Evolutionary conservation across 1,140 invertebrate species (phyloP).

Genomic region (Asbolus verrucosus): DNA sequence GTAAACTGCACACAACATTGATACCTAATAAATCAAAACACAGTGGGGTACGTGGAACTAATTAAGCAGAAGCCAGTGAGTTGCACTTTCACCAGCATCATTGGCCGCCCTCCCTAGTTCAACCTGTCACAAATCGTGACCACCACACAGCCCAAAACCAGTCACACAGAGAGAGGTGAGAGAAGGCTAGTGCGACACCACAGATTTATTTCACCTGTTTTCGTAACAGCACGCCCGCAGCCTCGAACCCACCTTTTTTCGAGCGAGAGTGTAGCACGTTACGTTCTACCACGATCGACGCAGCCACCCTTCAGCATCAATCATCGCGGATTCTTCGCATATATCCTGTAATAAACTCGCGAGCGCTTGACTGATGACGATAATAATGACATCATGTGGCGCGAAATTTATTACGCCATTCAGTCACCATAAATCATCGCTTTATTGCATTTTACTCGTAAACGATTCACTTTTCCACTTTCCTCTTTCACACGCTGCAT

Average conservation of each 20-base stretch:
- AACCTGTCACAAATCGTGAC: conserved; percentile 23
- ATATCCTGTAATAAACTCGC: background rate
- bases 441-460: conserved; percentile 29
- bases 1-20: background rate
- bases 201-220: conserved; percentile 35
- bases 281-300: no score
- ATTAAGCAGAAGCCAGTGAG: conserved; percentile 35
- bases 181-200: conserved; percentile 21
- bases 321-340: background rate
- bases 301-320: background rate
- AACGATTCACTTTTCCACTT: no score
- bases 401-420: conserved; percentile 26
- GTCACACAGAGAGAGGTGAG: conserved; percentile 25
- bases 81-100: conserved; percentile 49
- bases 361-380: conserved; percentile 22
- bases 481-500: no score
- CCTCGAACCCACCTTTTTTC: background rate
- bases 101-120: conserved; percentile 49
- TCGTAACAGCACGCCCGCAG: conserved; percentile 30
- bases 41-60: conserved; percentile 32
- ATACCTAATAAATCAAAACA: conserved; percentile 41
- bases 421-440: conserved; percentile 5
- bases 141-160: conserved; percentile 36
- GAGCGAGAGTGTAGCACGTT: no score
- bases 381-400: conserved; percentile 29